These are phyloP conservation scores for Drosophila mauritiana DNA, from an alignment of 1,140 invertebrate genomes.

Conservation along the genomic window DNA sequence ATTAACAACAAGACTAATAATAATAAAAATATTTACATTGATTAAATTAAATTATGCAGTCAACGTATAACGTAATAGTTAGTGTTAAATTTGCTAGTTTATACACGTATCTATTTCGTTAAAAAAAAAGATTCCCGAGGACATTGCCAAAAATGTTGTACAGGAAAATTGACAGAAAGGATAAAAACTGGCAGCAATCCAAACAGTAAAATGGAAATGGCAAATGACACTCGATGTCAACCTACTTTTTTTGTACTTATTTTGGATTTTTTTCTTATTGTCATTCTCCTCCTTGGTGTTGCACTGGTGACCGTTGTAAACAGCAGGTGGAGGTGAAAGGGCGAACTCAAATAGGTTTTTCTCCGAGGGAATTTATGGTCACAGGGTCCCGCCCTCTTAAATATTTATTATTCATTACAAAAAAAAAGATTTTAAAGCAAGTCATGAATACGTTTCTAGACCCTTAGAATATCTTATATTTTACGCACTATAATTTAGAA, in stretches of 20 bases:
- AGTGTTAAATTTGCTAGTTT: too few species aligned
- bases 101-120: neutral
- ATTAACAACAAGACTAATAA: too few species aligned
- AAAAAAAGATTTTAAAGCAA: too few species aligned
- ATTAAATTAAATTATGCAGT: too few species aligned
- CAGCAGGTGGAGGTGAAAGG: constrained; percentile 34
- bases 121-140: constrained; percentile 53
- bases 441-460: too few species aligned
- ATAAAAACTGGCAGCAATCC: constrained; percentile 60
- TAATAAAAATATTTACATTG: too few species aligned
- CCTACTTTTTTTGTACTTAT: constrained; percentile 48
- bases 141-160: constrained; percentile 33
- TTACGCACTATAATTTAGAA: too few species aligned
- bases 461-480: too few species aligned
- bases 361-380: constrained; percentile 43
- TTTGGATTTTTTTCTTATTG: constrained; percentile 20
- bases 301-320: constrained; percentile 53
- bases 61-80: too few species aligned
- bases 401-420: too few species aligned
- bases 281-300: constrained; percentile 20
- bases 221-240: constrained; percentile 71
- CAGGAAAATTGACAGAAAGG: constrained; percentile 53
- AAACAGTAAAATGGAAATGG: constrained; percentile 62
- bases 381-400: constrained; percentile 6
- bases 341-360: constrained; percentile 37